Percentiles rank a stretch among this genome's conserved stretches.
These are phyloP conservation scores for Pristionchus maxplancki DNA, from an alignment of 2,888 invertebrate species.

Conservation along the genomic window DNA sequence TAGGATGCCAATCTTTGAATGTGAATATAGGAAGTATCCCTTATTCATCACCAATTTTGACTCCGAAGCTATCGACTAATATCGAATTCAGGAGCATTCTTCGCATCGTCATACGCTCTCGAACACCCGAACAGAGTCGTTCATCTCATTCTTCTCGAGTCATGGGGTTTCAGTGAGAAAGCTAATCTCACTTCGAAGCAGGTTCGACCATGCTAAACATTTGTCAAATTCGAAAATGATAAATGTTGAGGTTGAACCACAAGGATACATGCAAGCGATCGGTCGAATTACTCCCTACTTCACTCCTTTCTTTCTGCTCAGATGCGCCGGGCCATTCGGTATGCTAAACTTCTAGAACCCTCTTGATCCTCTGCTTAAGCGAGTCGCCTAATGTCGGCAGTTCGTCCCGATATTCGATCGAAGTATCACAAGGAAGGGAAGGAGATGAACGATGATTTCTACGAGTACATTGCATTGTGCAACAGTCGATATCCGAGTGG, in stretches of 20 bases:
- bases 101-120: conserved; percentile 92
- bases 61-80: too few species aligned
- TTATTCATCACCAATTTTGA: too few species aligned
- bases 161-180: conserved; percentile 84
- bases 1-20: too few species aligned
- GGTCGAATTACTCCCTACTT: conserved; percentile 87
- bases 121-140: conserved; percentile 89
- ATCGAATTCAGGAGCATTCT: conserved; percentile 83
- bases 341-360: neutral
- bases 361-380: neutral
- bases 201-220: conserved; percentile 71
- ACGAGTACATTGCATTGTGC: conserved; percentile 94
- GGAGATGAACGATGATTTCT: conserved; percentile 76
- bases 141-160: conserved; percentile 94
- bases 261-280: conserved; percentile 88
- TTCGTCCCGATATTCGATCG: conserved; percentile 81
- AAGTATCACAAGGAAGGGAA: conserved; percentile 83
- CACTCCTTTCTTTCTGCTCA: conserved; percentile 92
- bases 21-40: too few species aligned
- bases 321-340: conserved; percentile 91
- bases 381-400: neutral
- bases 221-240: too few species aligned
- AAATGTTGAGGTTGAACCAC: conserved; percentile 70
- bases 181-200: conserved; percentile 80
- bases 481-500: conserved; percentile 95